Evolutionary conservation across 2,888 invertebrate genomes (phyloP), one percentile per base, ranked within the genome.

Genomic region (Synanthedon formicaeformis): DNA sequence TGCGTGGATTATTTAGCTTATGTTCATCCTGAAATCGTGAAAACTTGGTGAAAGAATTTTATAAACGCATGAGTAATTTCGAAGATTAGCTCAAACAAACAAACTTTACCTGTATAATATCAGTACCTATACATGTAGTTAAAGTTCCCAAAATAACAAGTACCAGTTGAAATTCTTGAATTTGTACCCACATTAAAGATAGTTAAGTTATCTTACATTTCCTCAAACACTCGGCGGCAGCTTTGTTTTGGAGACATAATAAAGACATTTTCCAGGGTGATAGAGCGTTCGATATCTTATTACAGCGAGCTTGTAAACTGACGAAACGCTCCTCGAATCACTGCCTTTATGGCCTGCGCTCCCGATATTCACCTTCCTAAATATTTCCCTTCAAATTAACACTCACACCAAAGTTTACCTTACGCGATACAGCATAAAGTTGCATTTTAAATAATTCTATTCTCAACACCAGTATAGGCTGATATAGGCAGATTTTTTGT

Each of bases 241-340:
- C 60, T 65, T 66, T 67, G 63, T 72, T 72, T 66, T 60, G 57
- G 63, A 57, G 65, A 63, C 60, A 71, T 77, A 73, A 78, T 75
- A 76, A 70, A 78, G 75, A 71, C 72, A 72, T 78, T 78, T 76
- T 75, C 69, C 71, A 74, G 68, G 65, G 69, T 66, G 75, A 76
- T 74, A 78, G 74, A 77, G 69, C 74, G 73, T 75, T 75, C 77
- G 71, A 79, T 78, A 80, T 79, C 79, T 77, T 78, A 80, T 80
- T 80, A 81, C 73, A 67, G 70, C 67, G 68, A 66, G 78, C 75
- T 76, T 81, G 77, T 78, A 78, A 81, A 79, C 73, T 77, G 74
- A 75, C 66, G 73, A 69, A 78, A 74, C 70, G 74, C 73, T 78
- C 69, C 67, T 70, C 72, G 73, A 77, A 78, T 79, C 77, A 79